phyloP scores from a whole-genome alignment of 2,797 vertebrate genomes.

The Propithecus deckenii region DNA sequence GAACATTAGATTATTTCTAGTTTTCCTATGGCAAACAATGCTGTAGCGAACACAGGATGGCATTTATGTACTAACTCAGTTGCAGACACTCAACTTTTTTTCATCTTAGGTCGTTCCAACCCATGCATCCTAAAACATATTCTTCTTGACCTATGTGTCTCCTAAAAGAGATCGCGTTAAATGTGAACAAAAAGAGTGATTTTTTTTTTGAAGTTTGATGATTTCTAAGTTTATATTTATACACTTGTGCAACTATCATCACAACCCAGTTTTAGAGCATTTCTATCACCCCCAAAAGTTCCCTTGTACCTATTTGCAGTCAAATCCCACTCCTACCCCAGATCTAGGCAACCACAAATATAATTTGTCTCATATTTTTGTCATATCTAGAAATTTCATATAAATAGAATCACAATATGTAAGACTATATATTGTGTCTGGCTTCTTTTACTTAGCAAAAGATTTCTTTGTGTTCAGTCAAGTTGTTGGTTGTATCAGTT shows the following conservation, averaged over 20 bases:
- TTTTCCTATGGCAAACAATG: neutral
- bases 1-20: neutral
- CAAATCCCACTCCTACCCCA: neutral
- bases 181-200: neutral
- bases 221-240: neutral
- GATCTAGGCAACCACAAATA: neutral
- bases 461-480: neutral
- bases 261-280: neutral
- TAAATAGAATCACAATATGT: neutral
- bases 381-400: neutral
- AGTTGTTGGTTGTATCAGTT: neutral
- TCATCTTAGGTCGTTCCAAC: neutral
- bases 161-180: neutral
- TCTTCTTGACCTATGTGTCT: neutral
- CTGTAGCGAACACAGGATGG: neutral
- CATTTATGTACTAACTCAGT: too few species aligned
- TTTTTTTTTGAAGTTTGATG: neutral
- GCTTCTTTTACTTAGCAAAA: neutral
- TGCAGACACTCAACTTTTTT: neutral
- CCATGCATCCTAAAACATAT: neutral
- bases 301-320: neutral
- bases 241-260: neutral
- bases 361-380: slow-evolving; percentile 10
- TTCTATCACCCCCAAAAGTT: neutral
- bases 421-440: neutral